Evolutionary conservation across 1,140 invertebrate species (phyloP), one percentile per base, ranked within the genome.

Genomic region (Lepidurus packardi): DNA sequence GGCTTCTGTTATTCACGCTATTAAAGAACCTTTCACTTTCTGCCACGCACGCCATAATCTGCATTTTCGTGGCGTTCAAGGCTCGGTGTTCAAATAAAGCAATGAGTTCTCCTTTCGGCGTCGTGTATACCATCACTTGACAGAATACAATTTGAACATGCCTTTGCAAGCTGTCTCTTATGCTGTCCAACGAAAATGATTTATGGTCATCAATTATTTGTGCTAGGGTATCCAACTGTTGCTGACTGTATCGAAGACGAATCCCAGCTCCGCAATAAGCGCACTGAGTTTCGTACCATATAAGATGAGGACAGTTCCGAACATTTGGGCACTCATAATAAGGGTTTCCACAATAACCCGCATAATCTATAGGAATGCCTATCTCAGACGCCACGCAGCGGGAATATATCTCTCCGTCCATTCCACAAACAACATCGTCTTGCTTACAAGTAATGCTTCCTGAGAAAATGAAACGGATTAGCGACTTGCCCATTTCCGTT

Each of bases 121-220:
- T 65, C 21, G 53, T 65, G 7, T 65, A 65, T 13, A 65, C 16
- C 53, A 65, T 11, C 7, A 65, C 53, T 13, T 65, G 53, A 16
- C 53, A 65, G 9, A 7, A 65, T 1, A n/a, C 21, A 16, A 65
- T 65, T 9, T 65, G 53, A 21, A 65, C 53, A 65, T 65, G 53
- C 3, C 21, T 65, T 65, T 65, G 53, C 53, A 65, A 65, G 53
- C 53, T 65, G 7, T 65, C 53, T 65, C 53, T 65, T 65, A 65
- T 11, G 21, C 16, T n/a, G 7, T 4, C 8, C 53, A 65, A 65
- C 53, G 21, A 21, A 65, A 65, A 65, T 16, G 53, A 21, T 65
- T 65, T 65, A 21, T 65, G 53, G 13, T 65, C 53, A n/a, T 65
- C 53, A 65, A 65, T n/a, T n/a, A 65, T 65, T 65, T 9, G 53